These are phyloP conservation scores for Criorhina ranunculi DNA, from an alignment of 2,888 invertebrate species.

Conservation along the genomic window DNA sequence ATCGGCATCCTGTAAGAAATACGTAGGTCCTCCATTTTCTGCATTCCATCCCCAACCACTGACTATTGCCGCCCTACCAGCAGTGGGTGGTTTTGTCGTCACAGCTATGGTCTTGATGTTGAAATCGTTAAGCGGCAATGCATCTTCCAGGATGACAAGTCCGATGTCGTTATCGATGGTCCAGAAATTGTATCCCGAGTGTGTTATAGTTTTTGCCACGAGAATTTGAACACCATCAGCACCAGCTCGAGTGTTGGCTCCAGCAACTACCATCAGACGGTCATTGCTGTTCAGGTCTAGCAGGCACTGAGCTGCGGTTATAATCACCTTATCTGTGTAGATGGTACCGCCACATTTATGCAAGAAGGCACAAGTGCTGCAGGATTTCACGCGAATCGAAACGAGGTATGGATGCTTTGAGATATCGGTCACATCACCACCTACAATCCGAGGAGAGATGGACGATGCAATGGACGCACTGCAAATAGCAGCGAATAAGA, in stretches of 20 bases:
- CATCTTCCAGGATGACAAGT: slow-evolving; percentile 80
- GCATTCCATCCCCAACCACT: slow-evolving; percentile 64
- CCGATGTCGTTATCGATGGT: slow-evolving; percentile 86
- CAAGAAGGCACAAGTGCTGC: slow-evolving; percentile 72
- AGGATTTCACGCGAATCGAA: slow-evolving; percentile 79
- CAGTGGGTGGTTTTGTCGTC: slow-evolving; percentile 74
- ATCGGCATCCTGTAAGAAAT: slow-evolving; percentile 84
- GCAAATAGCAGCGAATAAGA: not conserved
- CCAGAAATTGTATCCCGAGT: slow-evolving; percentile 85
- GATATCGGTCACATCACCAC: slow-evolving; percentile 78
- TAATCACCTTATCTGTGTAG: slow-evolving; percentile 63
- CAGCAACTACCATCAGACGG: slow-evolving; percentile 85
- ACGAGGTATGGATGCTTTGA: slow-evolving; percentile 79
- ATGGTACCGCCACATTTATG: slow-evolving; percentile 82
- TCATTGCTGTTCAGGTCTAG: slow-evolving; percentile 76
- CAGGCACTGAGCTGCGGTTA: slow-evolving; percentile 82
- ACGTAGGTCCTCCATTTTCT: slow-evolving; percentile 68
- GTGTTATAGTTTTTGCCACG: slow-evolving; percentile 85
- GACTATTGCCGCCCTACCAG: slow-evolving; percentile 40
- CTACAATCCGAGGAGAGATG: slow-evolving; percentile 80
- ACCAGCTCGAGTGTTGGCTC: slow-evolving; percentile 84
- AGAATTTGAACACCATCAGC: slow-evolving; percentile 85
- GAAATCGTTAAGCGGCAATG: slow-evolving; percentile 80
- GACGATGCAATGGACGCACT: slow-evolving; percentile 22
- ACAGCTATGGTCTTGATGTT: slow-evolving; percentile 79